Percentiles rank a stretch among this genome's conserved stretches.
phyloP scores from a whole-genome alignment of 2,113 vertebrate genomes.

The Pachycephala philippinensis region DNA sequence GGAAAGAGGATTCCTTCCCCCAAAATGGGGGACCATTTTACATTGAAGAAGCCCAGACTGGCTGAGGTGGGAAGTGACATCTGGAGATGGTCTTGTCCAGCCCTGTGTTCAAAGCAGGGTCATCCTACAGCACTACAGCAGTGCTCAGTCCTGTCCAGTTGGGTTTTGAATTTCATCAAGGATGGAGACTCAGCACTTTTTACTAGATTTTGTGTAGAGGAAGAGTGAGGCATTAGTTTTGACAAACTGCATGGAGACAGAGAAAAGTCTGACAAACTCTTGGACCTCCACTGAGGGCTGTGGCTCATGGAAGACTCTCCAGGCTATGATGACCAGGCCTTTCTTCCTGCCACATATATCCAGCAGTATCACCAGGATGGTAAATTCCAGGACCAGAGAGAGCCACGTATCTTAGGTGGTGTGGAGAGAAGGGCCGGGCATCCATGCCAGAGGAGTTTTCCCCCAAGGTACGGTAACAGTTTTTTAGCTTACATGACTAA shows the following conservation, averaged over 20 bases:
- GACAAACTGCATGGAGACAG: not conserved
- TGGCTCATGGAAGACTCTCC: not conserved
- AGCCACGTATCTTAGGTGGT: rapidly evolving
- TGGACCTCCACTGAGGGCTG: not conserved
- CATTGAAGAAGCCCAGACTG: not conserved
- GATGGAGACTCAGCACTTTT: not conserved
- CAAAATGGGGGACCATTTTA: not conserved
- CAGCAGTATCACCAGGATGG: not conserved
- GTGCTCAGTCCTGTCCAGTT: not conserved
- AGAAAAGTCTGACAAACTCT: not conserved
- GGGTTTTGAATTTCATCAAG: not conserved
- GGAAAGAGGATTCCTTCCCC: not conserved
- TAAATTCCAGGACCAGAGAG: not conserved
- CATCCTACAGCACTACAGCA: not conserved
- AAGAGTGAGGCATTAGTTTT: not conserved
- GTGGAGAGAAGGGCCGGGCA: not conserved
- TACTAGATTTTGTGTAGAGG: not conserved
- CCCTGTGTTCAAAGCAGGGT: not conserved
- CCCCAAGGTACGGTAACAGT: rapidly evolving
- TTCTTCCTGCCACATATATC: not conserved
- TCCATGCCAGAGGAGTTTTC: not conserved
- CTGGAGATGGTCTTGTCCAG: not conserved
- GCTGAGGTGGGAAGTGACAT: not conserved
- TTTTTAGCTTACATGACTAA: not conserved
- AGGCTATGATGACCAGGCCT: not conserved